Conservation (phyloP, 2,888 invertebrate species). For the Seira musarum region DNA sequence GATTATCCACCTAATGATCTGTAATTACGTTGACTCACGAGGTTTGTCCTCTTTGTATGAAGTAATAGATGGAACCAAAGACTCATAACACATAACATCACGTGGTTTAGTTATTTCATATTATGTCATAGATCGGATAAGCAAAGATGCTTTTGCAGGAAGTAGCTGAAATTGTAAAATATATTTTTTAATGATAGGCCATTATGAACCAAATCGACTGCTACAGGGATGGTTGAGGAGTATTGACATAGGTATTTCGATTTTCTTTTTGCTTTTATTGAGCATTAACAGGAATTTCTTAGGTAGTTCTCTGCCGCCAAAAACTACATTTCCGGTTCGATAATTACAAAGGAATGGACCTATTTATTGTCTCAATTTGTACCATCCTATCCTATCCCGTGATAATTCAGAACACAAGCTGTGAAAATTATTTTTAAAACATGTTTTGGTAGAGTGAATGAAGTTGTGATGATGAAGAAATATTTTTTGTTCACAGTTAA, state of each 20-base stretch:
- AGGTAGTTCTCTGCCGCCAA: not conserved
- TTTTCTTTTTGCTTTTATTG: not conserved
- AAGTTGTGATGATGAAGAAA: too few relatives aligned
- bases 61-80: not conserved
- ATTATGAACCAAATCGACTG: slow-evolving; percentile 8
- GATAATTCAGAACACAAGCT: not conserved
- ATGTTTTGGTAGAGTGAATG: too few relatives aligned
- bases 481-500: too few relatives aligned
- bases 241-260: not conserved
- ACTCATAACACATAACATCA: not conserved
- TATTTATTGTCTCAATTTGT: not conserved
- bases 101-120: not conserved
- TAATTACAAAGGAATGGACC: slow-evolving; percentile 30
- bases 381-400: not conserved
- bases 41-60: slow-evolving; percentile 12
- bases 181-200: slow-evolving; percentile 44
- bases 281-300: not conserved
- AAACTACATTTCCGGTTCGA: slow-evolving; percentile 46
- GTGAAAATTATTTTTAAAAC: too few relatives aligned
- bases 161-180: slow-evolving; percentile 30
- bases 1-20: slow-evolving; percentile 54
- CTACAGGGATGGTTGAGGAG: not conserved
- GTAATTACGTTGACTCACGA: slow-evolving; percentile 41
- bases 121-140: not conserved
- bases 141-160: slow-evolving; percentile 4